These are phyloP conservation scores for Styela clava DNA, from an alignment of 23 tunicate species.

Conservation along the genomic window DNA sequence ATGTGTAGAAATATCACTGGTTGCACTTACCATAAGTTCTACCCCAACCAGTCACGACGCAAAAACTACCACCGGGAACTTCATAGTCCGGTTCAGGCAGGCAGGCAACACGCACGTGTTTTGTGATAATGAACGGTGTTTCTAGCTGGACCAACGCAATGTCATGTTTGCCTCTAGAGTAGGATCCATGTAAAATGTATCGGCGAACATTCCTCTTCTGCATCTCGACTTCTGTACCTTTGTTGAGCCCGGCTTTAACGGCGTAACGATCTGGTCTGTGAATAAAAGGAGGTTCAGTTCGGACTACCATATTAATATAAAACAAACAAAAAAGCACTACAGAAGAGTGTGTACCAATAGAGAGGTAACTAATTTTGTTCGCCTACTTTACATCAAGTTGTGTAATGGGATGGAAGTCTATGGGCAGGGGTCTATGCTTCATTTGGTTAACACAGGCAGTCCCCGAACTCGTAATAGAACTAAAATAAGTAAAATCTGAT, in stretches of 20 bases:
- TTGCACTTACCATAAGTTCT: constrained; percentile 29
- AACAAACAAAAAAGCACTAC: too few relatives aligned
- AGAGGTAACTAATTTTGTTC: too few relatives aligned
- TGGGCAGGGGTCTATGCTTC: too few relatives aligned
- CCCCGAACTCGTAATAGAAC: too few relatives aligned
- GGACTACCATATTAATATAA: too few relatives aligned
- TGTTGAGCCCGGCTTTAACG: constrained; percentile 11
- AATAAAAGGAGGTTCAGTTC: too few relatives aligned
- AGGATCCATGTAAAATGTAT: constrained; percentile 1
- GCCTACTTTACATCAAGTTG: too few relatives aligned
- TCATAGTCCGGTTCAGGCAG: constrained; percentile 20
- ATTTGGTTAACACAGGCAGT: too few relatives aligned
- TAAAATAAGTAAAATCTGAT: too few relatives aligned
- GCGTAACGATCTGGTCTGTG: not conserved
- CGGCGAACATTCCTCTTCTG: constrained; percentile 7
- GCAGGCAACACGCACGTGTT: constrained; percentile 19
- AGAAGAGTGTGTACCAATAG: too few relatives aligned
- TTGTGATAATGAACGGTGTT: constrained; percentile 22
- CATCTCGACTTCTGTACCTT: not conserved
- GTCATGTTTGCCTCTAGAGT: constrained; percentile 24
- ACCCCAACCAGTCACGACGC: constrained; percentile 44
- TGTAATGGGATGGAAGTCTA: too few relatives aligned
- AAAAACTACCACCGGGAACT: constrained; percentile 24
- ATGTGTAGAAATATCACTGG: too few relatives aligned
- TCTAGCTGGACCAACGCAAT: constrained; percentile 23